Conservation (phyloP, 1,140 invertebrate species). For the Drosophila guanche region DNA sequence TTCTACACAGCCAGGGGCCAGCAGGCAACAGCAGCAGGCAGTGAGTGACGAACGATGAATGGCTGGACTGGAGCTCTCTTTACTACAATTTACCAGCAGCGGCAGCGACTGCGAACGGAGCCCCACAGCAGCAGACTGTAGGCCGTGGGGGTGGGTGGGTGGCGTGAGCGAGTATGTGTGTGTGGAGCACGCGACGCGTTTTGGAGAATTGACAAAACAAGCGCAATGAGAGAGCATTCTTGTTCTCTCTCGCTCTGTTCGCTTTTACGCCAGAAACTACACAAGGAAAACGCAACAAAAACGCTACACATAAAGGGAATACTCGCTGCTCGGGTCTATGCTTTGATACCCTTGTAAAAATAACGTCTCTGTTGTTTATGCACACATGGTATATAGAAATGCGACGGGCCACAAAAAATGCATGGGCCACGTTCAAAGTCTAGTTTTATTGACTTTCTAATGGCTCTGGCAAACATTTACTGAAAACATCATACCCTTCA, state of each 20-base stretch:
- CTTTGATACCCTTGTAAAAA: too few relatives aligned
- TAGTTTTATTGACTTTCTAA: too few relatives aligned
- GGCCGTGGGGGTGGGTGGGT: conserved; percentile 30
- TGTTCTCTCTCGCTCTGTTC: conserved; percentile 14
- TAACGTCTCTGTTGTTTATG: too few relatives aligned
- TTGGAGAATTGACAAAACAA: conserved; percentile 76
- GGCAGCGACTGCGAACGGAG: conserved; percentile 1
- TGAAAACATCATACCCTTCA: too few relatives aligned
- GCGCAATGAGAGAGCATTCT: conserved; percentile 44
- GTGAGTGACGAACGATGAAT: conserved; percentile 75
- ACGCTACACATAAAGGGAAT: too few relatives aligned
- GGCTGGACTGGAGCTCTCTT: conserved; percentile 52
- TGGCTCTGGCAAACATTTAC: too few relatives aligned
- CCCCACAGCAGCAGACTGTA: conserved; percentile 15
- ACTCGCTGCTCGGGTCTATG: too few relatives aligned
- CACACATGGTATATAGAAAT: too few relatives aligned
- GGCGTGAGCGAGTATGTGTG: background rate
- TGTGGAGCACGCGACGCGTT: conserved; percentile 59
- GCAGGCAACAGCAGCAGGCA: conserved; percentile 52
- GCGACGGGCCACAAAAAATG: too few relatives aligned
- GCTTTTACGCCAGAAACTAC: conserved; percentile 54
- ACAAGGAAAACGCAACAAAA: conserved; percentile 2
- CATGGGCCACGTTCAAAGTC: too few relatives aligned
- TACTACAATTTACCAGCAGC: conserved; percentile 62
- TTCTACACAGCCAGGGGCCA: conserved; percentile 27